Base-by-base conservation (phyloP, 2,113 vertebrate genomes). In the Labrus mixtus region DNA sequence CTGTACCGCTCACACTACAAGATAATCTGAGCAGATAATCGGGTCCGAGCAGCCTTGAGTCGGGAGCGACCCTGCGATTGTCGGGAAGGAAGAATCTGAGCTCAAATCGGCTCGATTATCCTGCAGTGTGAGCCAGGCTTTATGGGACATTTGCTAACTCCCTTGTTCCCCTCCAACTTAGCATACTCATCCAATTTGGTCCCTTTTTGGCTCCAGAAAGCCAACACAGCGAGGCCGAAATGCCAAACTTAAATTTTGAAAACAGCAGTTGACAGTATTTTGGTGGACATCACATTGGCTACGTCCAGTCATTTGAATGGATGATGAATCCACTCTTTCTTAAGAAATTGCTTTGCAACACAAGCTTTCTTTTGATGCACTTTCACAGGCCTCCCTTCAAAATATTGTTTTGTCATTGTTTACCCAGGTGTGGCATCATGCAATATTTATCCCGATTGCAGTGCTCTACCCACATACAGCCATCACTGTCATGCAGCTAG, bases 391-490 rank as follows among this genome's bases (percentile, higher is more conserved):
- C 43, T 71, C 64, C 29, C 54, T 65, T 46, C 12, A 10, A 33
- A 54, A 65, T 51, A 63, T 55, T 77, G 46, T 83, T 41, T 79
- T 76, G 73, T 75, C 80, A 72, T 68, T 73, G 76, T 87, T 76
- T 85, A 69, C 23, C 62, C 51, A 55, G 0, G 46, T 10, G 71
- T 65, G 71, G 65, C 74, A 70, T 80, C 75, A 64, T 85, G 62
- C 64, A 79, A 73, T 79, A 89, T 84, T 88, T 82, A 89, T 86
- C 74, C 83, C 69, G n/a, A 43, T 85, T 86, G 82, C 87, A 80
- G 59, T 45, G 68, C 81, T 88, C 83, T 85, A 74, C 87, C 75
- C 69, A 79, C 84, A 85, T 73, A 68, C 82, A 73, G 66, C 33
- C 57, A 1, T 86, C 87, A 88, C 84, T 89, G 87, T 89, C 84